Evolutionary conservation across 2,113 vertebrate genomes (phyloP).

Genomic region (Solenodon paradoxus): DNA sequence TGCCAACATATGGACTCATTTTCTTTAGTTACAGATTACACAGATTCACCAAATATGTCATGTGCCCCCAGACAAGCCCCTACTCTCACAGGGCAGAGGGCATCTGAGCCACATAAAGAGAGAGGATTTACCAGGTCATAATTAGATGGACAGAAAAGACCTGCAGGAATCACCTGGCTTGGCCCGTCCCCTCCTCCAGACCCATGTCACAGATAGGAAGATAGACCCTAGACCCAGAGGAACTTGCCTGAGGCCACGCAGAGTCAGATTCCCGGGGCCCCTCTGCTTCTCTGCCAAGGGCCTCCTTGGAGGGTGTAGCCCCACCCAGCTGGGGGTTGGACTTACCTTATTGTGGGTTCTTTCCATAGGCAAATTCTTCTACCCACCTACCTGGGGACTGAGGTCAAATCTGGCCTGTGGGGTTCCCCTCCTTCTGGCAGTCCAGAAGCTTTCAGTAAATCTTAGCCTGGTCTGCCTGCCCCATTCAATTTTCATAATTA

Average conservation of each 20-base stretch:
- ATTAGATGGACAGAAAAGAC: neutral
- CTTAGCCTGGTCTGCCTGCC: slow-evolving; percentile 64
- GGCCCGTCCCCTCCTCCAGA: neutral
- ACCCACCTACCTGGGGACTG: neutral
- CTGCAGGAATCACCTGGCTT: neutral
- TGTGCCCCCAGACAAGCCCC: neutral
- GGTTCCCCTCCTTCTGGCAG: slow-evolving; percentile 57
- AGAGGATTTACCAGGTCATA: neutral
- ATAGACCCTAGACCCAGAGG: neutral
- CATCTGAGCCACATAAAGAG: neutral
- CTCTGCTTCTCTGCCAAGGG: neutral
- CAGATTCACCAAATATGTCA: neutral
- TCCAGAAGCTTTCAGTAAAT: slow-evolving; percentile 64
- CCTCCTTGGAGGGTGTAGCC: neutral
- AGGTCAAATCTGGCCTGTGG: neutral
- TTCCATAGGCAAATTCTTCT: neutral
- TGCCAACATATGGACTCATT: neutral
- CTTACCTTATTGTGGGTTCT: neutral
- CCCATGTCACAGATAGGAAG: slow-evolving; percentile 3
- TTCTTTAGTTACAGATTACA: neutral
- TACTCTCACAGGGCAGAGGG: neutral
- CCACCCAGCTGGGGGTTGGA: no score
- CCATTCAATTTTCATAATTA: slow-evolving; percentile 84
- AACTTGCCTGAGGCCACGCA: neutral
- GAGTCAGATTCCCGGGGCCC: neutral